A percentile compares a stretch with the other conserved stretches of the same genome.
phyloP scores from a whole-genome alignment of 2,888 invertebrate genomes.

The Drosophila nr. perissopoda region DNA sequence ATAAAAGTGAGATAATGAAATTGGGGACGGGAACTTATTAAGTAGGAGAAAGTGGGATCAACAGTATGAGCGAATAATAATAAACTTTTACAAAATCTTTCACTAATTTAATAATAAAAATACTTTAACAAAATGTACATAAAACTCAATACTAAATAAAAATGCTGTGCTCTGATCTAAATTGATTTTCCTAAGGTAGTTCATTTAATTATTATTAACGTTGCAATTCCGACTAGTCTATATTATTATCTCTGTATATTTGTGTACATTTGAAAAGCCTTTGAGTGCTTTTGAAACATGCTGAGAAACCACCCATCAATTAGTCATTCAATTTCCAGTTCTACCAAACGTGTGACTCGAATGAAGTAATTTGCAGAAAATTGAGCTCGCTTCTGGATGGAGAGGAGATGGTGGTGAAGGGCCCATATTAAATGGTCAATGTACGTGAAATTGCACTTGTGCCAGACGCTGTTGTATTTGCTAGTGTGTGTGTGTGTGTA shows the following conservation, averaged over 20 bases:
- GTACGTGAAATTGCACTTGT: slow-evolving; percentile 43
- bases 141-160: not conserved
- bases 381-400: slow-evolving; percentile 5
- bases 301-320: slow-evolving; percentile 39
- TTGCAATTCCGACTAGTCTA: not conserved
- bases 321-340: slow-evolving; percentile 16
- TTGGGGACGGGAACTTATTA: not conserved
- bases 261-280: not conserved
- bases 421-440: slow-evolving; percentile 43
- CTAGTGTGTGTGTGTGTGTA: not conserved
- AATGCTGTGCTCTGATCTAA: not conserved
- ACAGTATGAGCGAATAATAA: not conserved
- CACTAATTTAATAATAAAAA: not conserved
- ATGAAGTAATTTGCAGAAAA: slow-evolving; percentile 58
- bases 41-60: not conserved
- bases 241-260: not conserved
- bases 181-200: not conserved
- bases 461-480: slow-evolving; percentile 14
- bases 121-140: not conserved
- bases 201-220: not conserved
- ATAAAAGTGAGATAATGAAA: not conserved
- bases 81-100: not conserved
- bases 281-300: not conserved
- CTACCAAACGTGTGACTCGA: slow-evolving; percentile 24
- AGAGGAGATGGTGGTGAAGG: not conserved